These are phyloP conservation scores for Bombyx huttoni DNA, from an alignment of 2,888 invertebrate genomes.

Conservation along the genomic window DNA sequence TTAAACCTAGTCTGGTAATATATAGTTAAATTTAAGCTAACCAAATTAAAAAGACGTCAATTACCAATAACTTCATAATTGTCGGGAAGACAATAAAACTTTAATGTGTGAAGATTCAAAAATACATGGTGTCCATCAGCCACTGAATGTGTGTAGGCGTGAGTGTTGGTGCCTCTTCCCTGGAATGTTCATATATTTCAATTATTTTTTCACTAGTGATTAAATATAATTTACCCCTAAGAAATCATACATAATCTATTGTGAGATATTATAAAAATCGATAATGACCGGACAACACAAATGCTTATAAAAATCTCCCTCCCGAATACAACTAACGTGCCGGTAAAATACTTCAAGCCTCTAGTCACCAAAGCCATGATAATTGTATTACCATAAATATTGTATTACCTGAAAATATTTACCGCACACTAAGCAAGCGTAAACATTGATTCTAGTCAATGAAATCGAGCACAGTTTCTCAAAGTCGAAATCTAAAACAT, in stretches of 20 bases:
- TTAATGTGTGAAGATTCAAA: conserved; percentile 94
- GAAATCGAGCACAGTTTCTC: conserved; percentile 99
- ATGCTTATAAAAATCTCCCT: no score
- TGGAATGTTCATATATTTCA: conserved; percentile 31
- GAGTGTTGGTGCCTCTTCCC: conserved; percentile 97
- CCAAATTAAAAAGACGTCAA: conserved; percentile 8
- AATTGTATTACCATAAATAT: conserved; percentile 55
- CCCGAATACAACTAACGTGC: no score
- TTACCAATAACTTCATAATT: conserved; percentile 98
- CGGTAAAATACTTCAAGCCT: no score
- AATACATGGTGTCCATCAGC: conserved; percentile 98
- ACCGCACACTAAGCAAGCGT: conserved; percentile 98
- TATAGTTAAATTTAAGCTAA: no score
- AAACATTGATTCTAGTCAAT: conserved; percentile 97
- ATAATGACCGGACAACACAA: no score
- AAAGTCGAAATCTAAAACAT: conserved; percentile 98
- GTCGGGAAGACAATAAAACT: conserved; percentile 99
- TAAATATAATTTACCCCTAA: neutral
- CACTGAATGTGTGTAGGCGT: conserved; percentile 99
- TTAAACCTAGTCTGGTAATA: no score
- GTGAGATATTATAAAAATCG: no score
- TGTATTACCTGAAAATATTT: conserved; percentile 87
- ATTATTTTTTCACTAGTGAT: neutral
- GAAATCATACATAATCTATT: neutral
- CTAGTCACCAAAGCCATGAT: neutral